A percentile compares a stretch with the other conserved stretches of the same genome.
Evolutionary conservation across 2,888 invertebrate genomes (phyloP).

Genomic region (Agonopterix heracliana): DNA sequence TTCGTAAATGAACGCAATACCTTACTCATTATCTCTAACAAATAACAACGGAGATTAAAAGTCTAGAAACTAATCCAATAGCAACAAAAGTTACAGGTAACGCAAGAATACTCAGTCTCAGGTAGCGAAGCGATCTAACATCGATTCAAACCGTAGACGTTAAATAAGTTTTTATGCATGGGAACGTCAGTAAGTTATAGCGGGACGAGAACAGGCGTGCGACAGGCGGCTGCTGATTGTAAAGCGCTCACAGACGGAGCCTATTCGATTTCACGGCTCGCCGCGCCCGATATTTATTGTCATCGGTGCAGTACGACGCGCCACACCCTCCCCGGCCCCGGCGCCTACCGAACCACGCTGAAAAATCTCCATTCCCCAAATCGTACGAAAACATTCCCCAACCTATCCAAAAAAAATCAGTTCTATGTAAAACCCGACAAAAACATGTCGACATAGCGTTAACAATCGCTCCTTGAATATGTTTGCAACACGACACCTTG

Average conservation of each 20-base stretch:
- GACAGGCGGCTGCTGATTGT: conserved; percentile 73
- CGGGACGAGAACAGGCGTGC: conserved; percentile 46
- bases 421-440: conserved; percentile 18
- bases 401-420: conserved; percentile 30
- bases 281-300: conserved; percentile 74
- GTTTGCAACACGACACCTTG: conserved; percentile 63
- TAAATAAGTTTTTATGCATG: conserved; percentile 52
- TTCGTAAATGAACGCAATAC: too few species aligned
- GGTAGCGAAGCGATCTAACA: too few species aligned
- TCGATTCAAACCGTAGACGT: background rate
- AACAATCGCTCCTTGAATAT: conserved; percentile 60
- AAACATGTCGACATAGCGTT: conserved; percentile 33
- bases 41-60: too few species aligned
- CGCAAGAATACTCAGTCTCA: too few species aligned
- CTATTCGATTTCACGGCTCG: conserved; percentile 77
- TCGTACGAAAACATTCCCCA: conserved; percentile 63
- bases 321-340: conserved; percentile 11
- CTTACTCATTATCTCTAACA: too few species aligned
- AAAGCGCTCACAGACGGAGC: conserved; percentile 74
- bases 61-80: too few species aligned
- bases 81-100: too few species aligned
- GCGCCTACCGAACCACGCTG: conserved; percentile 70
- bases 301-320: conserved; percentile 73
- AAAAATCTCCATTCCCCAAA: conserved; percentile 69
- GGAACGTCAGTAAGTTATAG: conserved; percentile 59